Percentiles rank a stretch among this genome's conserved stretches.
These are phyloP conservation scores for Harmothoe impar DNA, from an alignment of 2,888 invertebrate species.

Conservation along the genomic window DNA sequence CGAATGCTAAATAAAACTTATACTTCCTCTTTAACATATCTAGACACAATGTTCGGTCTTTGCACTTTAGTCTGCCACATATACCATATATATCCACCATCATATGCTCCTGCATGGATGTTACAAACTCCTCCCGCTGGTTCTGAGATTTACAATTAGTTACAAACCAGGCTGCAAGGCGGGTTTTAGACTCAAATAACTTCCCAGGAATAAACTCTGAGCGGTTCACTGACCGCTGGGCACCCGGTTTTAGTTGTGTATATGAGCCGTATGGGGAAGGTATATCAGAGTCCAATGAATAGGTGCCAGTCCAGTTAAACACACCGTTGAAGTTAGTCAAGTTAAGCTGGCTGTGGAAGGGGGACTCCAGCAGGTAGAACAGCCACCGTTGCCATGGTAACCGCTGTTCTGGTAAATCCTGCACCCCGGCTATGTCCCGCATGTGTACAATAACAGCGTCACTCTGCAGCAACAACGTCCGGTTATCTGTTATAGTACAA, in stretches of 20 bases:
- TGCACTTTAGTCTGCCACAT: constrained; percentile 62
- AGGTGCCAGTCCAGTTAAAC: constrained; percentile 64
- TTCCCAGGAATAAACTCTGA: not conserved
- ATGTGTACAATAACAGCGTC: constrained; percentile 61
- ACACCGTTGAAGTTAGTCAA: constrained; percentile 56
- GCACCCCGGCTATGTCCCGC: constrained; percentile 31
- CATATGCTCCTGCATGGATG: constrained; percentile 92
- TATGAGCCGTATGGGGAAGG: constrained; percentile 61
- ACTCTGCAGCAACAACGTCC: not conserved
- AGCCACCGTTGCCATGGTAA: constrained; percentile 89
- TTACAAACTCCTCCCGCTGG: constrained; percentile 93
- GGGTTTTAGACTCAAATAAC: constrained; percentile 88
- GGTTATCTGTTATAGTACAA: constrained; percentile 45
- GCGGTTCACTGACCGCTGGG: not conserved
- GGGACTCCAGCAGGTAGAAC: constrained; percentile 96
- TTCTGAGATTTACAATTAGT: constrained; percentile 98
- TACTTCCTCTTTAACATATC: constrained; percentile 63
- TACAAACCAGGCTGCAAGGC: constrained; percentile 97
- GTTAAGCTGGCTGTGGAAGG: constrained; percentile 91
- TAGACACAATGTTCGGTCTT: constrained; percentile 38
- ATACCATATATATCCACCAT: constrained; percentile 79
- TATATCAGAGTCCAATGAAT: constrained; percentile 58
- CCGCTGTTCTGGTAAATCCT: constrained; percentile 70
- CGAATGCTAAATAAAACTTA: constrained; percentile 64
- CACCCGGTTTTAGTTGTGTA: not conserved